Conservation (phyloP, 1,140 invertebrate genomes). For the Pomacea maculata region DNA sequence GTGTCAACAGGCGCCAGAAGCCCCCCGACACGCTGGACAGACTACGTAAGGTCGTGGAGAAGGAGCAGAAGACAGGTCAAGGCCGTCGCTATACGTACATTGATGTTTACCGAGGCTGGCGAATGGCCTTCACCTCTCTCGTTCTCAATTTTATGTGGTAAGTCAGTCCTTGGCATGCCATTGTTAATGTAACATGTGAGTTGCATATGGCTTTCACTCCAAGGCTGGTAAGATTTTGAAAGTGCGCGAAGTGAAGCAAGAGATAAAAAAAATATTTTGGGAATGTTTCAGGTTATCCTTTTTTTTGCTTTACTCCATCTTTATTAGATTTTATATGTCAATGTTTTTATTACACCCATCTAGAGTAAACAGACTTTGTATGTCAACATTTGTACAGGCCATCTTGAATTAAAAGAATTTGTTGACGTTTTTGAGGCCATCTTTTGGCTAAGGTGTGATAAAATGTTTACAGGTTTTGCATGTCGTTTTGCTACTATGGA, state of each 20-base stretch:
- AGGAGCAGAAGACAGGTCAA: neutral
- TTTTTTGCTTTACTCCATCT: no score
- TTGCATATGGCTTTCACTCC: neutral
- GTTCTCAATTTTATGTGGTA: conserved; percentile 27
- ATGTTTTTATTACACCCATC: no score
- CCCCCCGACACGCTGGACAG: neutral
- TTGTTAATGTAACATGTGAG: neutral
- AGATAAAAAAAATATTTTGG: no score
- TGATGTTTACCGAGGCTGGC: conserved; percentile 27
- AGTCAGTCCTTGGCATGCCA: neutral
- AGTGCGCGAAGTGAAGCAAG: neutral
- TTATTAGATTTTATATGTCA: no score
- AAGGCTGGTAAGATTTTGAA: neutral
- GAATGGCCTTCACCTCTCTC: conserved; percentile 15
- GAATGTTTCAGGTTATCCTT: no score
- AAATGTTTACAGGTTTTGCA: conserved; percentile 33
- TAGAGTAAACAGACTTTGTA: no score
- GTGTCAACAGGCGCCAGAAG: conserved; percentile 30
- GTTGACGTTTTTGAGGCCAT: no score
- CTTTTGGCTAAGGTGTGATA: neutral
- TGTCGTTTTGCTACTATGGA: conserved; percentile 33
- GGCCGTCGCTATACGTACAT: conserved; percentile 24
- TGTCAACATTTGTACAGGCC: no score
- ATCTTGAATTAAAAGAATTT: no score
- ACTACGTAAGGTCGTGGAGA: neutral